Conservation (phyloP, 2,113 vertebrate genomes). For the Circaetus cinerascens region DNA sequence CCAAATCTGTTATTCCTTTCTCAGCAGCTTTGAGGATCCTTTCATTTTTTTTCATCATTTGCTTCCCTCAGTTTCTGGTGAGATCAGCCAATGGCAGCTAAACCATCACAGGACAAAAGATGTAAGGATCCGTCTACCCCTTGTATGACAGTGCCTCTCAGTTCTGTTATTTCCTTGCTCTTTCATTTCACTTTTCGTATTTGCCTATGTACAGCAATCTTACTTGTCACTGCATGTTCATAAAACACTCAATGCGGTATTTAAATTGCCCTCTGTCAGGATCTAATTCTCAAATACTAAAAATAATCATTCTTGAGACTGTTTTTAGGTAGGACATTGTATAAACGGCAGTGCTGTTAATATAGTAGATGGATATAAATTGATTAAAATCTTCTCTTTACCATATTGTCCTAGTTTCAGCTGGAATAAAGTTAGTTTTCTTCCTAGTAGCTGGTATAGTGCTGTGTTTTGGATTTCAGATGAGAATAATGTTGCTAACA, state of each 20-base stretch:
- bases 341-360: not conserved
- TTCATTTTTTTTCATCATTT: not conserved
- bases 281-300: conserved; percentile 38
- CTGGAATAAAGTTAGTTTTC: no score
- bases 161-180: not conserved
- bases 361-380: not conserved
- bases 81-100: not conserved
- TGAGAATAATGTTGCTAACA: no score
- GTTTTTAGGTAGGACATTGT: not conserved
- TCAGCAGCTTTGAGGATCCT: conserved; percentile 3
- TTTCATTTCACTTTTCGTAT: conserved; percentile 1
- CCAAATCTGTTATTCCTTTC: not conserved
- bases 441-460: no score
- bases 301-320: not conserved
- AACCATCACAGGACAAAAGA: not conserved
- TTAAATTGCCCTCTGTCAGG: not conserved
- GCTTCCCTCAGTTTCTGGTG: not conserved
- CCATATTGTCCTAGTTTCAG: no score
- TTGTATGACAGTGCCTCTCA: not conserved
- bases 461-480: no score
- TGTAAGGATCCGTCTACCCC: not conserved
- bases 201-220: not conserved
- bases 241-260: not conserved
- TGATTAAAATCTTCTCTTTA: not conserved
- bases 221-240: conserved; percentile 5